phyloP scores from a whole-genome alignment of 2,797 vertebrate species.

The Gila robusta region DNA sequence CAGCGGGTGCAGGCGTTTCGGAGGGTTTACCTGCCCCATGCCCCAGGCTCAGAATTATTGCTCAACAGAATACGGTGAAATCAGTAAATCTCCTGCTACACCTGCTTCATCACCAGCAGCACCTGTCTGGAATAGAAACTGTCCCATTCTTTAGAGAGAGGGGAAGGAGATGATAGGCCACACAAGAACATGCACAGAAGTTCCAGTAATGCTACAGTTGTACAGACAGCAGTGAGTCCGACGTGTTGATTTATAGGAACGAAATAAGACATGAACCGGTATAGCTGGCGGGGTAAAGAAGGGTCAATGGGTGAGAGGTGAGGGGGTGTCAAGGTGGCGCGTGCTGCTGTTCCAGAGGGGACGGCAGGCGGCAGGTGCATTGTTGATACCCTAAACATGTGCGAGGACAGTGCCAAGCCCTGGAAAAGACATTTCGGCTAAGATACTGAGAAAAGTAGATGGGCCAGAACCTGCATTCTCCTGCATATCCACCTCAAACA shows the following conservation, averaged over 20 bases:
- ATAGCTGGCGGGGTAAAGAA: conserved; percentile 15
- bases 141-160: conserved; percentile 12
- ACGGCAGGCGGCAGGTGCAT: conserved; percentile 65
- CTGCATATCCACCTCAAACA: conserved; percentile 52
- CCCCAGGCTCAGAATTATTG: conserved; percentile 59
- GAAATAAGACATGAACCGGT: conserved; percentile 13
- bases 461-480: conserved; percentile 52
- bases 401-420: conserved; percentile 61
- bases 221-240: background rate
- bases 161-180: background rate
- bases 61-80: conserved; percentile 62
- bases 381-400: conserved; percentile 73
- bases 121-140: conserved; percentile 58
- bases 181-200: background rate
- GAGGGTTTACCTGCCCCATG: conserved; percentile 24
- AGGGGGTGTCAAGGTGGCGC: conserved; percentile 51
- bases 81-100: conserved; percentile 64
- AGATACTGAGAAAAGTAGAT: conserved; percentile 57
- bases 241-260: background rate
- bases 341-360: conserved; percentile 58
- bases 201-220: conserved; percentile 14
- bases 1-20: conserved; percentile 21
- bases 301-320: conserved; percentile 39
- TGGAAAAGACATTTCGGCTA: conserved; percentile 58
- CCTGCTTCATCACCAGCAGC: conserved; percentile 61